A percentile compares a stretch with the other conserved stretches of the same genome.
Evolutionary conservation across 1,140 invertebrate genomes (phyloP).

Genomic region (Trachymyrmex septentrionalis): DNA sequence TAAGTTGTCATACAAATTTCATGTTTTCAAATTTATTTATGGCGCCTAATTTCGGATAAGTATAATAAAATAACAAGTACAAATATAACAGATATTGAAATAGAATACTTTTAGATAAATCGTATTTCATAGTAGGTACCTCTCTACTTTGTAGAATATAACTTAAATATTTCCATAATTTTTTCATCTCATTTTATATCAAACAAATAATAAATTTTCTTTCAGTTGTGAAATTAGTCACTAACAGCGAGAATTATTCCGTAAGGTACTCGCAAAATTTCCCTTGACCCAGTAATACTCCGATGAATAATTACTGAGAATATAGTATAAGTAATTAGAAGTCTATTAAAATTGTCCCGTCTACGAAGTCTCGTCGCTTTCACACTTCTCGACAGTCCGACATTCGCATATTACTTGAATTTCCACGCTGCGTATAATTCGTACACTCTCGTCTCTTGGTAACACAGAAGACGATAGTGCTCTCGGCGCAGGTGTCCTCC

Average conservation of each 20-base stretch:
- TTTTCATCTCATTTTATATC: background rate
- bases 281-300: slow-evolving; percentile 31
- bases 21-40: background rate
- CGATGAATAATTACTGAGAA: slow-evolving; percentile 15
- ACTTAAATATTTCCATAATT: background rate
- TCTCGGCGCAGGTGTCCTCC: slow-evolving; percentile 8
- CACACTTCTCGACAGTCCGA: background rate
- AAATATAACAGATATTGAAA: background rate
- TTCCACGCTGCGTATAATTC: slow-evolving; percentile 30
- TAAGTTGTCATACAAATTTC: no score
- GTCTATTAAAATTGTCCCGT: slow-evolving; percentile 52
- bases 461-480: slow-evolving; percentile 4
- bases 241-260: background rate
- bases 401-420: slow-evolving; percentile 3
- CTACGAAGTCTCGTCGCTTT: slow-evolving; percentile 6
- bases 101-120: slow-evolving; percentile 2
- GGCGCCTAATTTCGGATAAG: background rate
- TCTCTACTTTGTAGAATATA: background rate
- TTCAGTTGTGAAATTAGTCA: background rate
- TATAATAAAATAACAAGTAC: background rate
- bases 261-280: slow-evolving; percentile 6
- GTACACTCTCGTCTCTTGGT: background rate
- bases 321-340: slow-evolving; percentile 40
- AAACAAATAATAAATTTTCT: background rate
- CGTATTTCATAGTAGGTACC: background rate